Evolutionary conservation across 2,797 vertebrate genomes (phyloP).

Genomic region (Enteromius thamalakanensis): DNA sequence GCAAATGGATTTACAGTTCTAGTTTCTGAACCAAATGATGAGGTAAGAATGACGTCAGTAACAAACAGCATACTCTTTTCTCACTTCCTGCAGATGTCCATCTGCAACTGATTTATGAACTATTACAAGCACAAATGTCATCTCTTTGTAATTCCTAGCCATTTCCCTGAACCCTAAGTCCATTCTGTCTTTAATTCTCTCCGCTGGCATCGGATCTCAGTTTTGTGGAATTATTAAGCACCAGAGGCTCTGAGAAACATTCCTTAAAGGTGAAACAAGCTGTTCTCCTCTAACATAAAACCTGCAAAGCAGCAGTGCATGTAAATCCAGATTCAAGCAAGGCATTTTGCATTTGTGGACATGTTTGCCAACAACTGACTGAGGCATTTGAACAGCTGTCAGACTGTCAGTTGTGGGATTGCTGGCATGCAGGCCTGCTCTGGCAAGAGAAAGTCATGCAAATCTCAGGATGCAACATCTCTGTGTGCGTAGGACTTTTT

Average conservation of each 20-base stretch:
- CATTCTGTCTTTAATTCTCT: constrained; percentile 15
- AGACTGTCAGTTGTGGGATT: not conserved
- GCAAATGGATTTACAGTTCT: not conserved
- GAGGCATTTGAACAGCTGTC: constrained; percentile 8
- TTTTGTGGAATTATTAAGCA: not conserved
- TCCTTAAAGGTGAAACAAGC: constrained; percentile 2
- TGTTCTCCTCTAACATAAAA: not conserved
- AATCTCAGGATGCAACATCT: constrained; percentile 1
- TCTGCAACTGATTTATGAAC: constrained; percentile 4
- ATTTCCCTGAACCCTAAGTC: not conserved
- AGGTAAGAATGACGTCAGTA: not conserved
- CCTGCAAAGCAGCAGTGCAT: not conserved
- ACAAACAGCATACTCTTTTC: not conserved
- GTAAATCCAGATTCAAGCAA: not conserved
- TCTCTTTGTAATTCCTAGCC: constrained; percentile 4
- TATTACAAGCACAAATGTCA: not conserved
- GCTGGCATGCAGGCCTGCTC: not conserved
- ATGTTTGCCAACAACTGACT: not conserved
- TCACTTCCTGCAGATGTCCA: not conserved
- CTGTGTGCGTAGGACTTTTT: not conserved
- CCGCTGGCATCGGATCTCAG: not conserved
- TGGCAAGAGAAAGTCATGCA: constrained; percentile 14
- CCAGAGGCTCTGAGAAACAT: constrained; percentile 1
- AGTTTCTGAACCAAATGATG: not conserved
- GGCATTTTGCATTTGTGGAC: not conserved